Evolutionary conservation across 2,888 invertebrate species (phyloP).

Genomic region (Cheilosia soror): DNA sequence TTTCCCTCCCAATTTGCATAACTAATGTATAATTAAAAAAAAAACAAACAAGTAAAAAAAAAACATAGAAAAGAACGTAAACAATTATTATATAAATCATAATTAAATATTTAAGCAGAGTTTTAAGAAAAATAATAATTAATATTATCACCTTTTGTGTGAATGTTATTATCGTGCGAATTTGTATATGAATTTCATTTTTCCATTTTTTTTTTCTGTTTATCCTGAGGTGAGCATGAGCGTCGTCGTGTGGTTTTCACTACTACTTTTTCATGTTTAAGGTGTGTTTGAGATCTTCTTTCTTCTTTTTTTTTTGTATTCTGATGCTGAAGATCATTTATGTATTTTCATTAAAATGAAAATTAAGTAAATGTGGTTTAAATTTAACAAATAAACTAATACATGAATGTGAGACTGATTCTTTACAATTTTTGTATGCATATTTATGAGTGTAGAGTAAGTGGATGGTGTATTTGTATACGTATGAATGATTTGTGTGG

Average conservation of each 20-base stretch:
- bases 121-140: constrained; percentile 68
- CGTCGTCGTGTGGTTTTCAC: constrained; percentile 9
- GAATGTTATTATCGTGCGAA: constrained; percentile 71
- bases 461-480: constrained; percentile 6
- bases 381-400: constrained; percentile 46
- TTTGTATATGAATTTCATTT: constrained; percentile 42
- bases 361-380: constrained; percentile 56
- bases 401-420: constrained; percentile 75
- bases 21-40: constrained; percentile 11
- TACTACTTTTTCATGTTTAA: constrained; percentile 14
- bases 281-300: constrained; percentile 53
- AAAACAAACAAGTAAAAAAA: constrained; percentile 13
- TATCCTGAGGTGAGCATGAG: constrained; percentile 19
- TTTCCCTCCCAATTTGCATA: too few relatives aligned
- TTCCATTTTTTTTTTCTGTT: constrained; percentile 29
- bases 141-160: constrained; percentile 69
- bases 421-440: constrained; percentile 74
- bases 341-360: constrained; percentile 5
- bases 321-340: constrained; percentile 5
- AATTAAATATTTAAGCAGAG: constrained; percentile 68
- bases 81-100: constrained; percentile 59
- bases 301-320: constrained; percentile 13
- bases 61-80: constrained; percentile 52
- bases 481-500: constrained; percentile 8
- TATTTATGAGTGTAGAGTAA: constrained; percentile 56